Base-by-base conservation (phyloP, 2,113 vertebrate species). In the Lepus americanus region DNA sequence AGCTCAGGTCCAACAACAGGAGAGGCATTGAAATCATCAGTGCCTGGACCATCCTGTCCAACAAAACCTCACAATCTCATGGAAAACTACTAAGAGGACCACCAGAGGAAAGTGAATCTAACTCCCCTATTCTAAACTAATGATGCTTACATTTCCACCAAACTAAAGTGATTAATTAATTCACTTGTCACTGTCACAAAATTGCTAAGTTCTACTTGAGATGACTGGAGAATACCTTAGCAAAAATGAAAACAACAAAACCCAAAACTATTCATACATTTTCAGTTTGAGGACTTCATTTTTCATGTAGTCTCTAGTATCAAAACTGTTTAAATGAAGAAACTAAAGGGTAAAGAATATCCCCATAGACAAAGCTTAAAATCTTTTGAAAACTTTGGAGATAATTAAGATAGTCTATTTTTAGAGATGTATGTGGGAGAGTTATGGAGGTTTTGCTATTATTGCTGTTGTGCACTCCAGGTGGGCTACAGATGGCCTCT, bases 311-410 rank as follows among this genome's bases (percentile, higher is more conserved):
- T 36, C 29, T 94, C 51, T 90, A 66, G 27, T 70, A n/a, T 64
- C 82, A 10, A 86, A 19, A 79, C 76, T 89, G 8, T 80, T 95
- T 88, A 94, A 44, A 94, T 83, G 73, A 97, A 89, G 27, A 94
- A 92, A 85, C n/a, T 59, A 39, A 76, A 90, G n/a, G 87, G 39
- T 67, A 59, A 55, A 87, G 81, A 49, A 94, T 55, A 88, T 77
- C 19, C 11, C 93, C 51, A 90, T 27, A 78, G 77, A 51, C 55
- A 94, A 95, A 39, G 77, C 9, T 44, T 90, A 9, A 49, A 69
- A 70, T 17, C 33, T 81, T 51, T 44, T 36, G 23, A 91, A 76
- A 96, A 89, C 12, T 29, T 94, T 36, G 87, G 70, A 86, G 17
- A 83, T 31, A 86, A 59, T 85, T 11, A 81, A 61, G 78, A 86